These are phyloP conservation scores for Spodoptera litura DNA, from an alignment of 1,140 invertebrate species.

Conservation along the genomic window DNA sequence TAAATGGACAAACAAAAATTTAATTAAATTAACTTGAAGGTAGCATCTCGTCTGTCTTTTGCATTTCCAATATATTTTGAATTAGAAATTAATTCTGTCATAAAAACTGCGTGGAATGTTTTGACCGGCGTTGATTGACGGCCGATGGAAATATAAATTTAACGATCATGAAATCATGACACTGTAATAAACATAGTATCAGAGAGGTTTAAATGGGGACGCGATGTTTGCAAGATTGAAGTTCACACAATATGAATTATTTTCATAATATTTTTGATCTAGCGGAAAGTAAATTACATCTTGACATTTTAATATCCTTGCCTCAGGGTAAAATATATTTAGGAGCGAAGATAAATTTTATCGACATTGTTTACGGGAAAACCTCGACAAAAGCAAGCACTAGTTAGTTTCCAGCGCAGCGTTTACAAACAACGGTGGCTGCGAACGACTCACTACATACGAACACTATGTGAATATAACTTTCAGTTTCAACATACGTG, in stretches of 20 bases:
- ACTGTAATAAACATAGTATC: constrained; percentile 36
- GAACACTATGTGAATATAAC: constrained; percentile 63
- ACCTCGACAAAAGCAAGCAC: constrained; percentile 50
- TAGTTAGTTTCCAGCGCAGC: constrained; percentile 66
- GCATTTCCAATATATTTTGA: constrained; percentile 12
- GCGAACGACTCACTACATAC: constrained; percentile 69
- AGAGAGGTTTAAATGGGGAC: constrained; percentile 4
- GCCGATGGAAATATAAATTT: constrained; percentile 40
- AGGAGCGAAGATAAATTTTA: constrained; percentile 10
- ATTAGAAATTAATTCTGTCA: constrained; percentile 33
- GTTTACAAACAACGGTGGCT: constrained; percentile 74
- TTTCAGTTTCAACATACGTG: constrained; percentile 64
- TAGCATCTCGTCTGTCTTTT: constrained; percentile 1
- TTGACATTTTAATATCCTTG: neutral
- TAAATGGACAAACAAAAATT: constrained; percentile 30
- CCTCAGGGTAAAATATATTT: neutral
- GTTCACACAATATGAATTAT: neutral
- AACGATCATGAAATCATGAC: constrained; percentile 38
- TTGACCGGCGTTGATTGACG: constrained; percentile 38
- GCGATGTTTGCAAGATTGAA: constrained; percentile 1
- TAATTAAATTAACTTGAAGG: constrained; percentile 29
- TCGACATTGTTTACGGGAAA: constrained; percentile 51
- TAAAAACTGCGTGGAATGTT: constrained; percentile 29
- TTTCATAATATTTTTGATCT: neutral
- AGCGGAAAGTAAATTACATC: neutral